phyloP scores from a whole-genome alignment of 2,113 vertebrate genomes.

The Forbesichthys papilliferus region DNA sequence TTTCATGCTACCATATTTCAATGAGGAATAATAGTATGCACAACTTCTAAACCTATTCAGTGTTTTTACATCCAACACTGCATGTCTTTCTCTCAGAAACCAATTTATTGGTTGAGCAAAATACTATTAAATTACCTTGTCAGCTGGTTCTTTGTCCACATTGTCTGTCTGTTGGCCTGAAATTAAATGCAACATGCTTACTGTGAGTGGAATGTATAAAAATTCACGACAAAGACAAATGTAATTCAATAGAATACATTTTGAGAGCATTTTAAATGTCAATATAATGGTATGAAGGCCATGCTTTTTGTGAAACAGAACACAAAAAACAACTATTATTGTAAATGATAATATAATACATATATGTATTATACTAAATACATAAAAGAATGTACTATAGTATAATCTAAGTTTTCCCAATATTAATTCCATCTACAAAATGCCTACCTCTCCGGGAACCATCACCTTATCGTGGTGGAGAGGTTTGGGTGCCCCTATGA shows the following conservation, averaged over 20 bases:
- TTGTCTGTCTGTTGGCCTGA: slow-evolving; percentile 64
- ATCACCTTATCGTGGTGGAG: too few relatives aligned
- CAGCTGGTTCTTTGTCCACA: slow-evolving; percentile 54
- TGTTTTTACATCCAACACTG: slow-evolving; percentile 24
- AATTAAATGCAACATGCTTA: slow-evolving; percentile 58
- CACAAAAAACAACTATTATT: too few relatives aligned
- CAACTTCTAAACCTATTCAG: slow-evolving; percentile 40
- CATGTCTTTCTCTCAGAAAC: slow-evolving; percentile 50
- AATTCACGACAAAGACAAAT: slow-evolving; percentile 34
- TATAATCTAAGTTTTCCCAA: too few relatives aligned
- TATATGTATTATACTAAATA: too few relatives aligned
- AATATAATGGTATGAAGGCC: not conserved
- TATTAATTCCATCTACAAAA: slow-evolving; percentile 18
- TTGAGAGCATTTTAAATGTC: slow-evolving; percentile 22
- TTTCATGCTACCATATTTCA: slow-evolving; percentile 24
- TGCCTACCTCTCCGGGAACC: not conserved
- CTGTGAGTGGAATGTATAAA: slow-evolving; percentile 49
- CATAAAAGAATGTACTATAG: too few relatives aligned
- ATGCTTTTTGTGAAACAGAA: too few relatives aligned
- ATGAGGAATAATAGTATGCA: slow-evolving; percentile 11
- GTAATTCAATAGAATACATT: slow-evolving; percentile 43
- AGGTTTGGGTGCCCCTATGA: too few relatives aligned
- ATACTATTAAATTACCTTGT: slow-evolving; percentile 73
- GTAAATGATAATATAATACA: not conserved
- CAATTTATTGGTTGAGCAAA: slow-evolving; percentile 57